Percentiles rank a stretch among this genome's conserved stretches.
phyloP scores from a whole-genome alignment of 2,888 invertebrate genomes.

The Dynastes maya region DNA sequence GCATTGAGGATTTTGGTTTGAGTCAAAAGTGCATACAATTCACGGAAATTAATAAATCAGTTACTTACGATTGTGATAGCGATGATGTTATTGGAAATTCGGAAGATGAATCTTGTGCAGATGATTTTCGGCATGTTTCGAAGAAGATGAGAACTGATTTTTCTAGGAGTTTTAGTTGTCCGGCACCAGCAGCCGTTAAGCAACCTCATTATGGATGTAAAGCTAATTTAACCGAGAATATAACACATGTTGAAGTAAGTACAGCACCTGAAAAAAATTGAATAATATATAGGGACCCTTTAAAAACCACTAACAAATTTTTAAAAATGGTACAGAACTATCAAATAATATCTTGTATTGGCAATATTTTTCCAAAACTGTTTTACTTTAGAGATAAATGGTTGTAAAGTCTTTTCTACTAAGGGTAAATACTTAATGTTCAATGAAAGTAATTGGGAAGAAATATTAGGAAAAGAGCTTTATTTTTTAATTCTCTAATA shows the following conservation, averaged over 20 bases:
- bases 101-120: conserved; percentile 63
- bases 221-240: background rate
- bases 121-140: conserved; percentile 58
- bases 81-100: conserved; percentile 78
- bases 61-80: conserved; percentile 71
- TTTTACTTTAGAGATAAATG: too few species aligned
- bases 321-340: too few species aligned
- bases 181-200: background rate
- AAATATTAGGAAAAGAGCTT: too few species aligned
- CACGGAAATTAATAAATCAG: background rate
- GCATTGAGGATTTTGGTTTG: conserved; percentile 62
- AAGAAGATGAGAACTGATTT: conserved; percentile 61
- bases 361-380: too few species aligned
- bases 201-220: background rate
- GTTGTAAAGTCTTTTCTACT: too few species aligned
- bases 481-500: too few species aligned
- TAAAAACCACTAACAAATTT: too few species aligned
- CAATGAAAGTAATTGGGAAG: too few species aligned
- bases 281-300: too few species aligned
- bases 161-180: conserved; percentile 16
- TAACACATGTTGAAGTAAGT: background rate
- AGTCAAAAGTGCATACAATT: conserved; percentile 54
- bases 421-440: too few species aligned
- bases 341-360: too few species aligned
- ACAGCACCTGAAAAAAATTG: too few species aligned